phyloP scores from a whole-genome alignment of 1,140 invertebrate species.

The Drosophila hydei region DNA sequence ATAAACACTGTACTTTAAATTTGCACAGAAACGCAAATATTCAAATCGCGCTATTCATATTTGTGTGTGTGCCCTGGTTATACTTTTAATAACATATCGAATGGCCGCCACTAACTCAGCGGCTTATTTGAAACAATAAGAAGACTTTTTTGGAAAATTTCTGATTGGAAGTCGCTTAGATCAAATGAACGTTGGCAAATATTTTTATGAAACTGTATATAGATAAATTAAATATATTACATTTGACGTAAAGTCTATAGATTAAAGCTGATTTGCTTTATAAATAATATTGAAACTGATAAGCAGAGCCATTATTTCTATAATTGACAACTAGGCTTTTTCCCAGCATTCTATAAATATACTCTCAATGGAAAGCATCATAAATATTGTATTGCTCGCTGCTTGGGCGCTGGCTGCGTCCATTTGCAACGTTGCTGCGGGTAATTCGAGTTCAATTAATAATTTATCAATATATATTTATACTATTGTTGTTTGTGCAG shows the following conservation, averaged over 20 bases:
- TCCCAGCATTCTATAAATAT: background rate
- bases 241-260: background rate
- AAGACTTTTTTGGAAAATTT: background rate
- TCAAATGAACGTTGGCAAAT: background rate
- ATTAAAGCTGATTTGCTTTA: background rate
- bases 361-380: constrained; percentile 15
- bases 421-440: constrained; percentile 4
- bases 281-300: background rate
- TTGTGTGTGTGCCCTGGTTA: no score
- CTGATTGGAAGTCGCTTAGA: background rate
- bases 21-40: no score
- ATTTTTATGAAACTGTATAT: background rate
- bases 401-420: constrained; percentile 14
- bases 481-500: constrained; percentile 34
- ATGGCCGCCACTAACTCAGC: no score
- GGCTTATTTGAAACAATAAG: background rate
- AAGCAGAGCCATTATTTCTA: background rate
- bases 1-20: no score
- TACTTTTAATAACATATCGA: background rate
- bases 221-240: background rate
- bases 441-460: background rate
- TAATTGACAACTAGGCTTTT: constrained; percentile 2
- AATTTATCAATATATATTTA: constrained; percentile 35
- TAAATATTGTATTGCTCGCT: constrained; percentile 8
- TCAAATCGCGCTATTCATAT: no score